Base-by-base conservation (phyloP, 2,113 vertebrate species). In the Elephas maximus region DNA sequence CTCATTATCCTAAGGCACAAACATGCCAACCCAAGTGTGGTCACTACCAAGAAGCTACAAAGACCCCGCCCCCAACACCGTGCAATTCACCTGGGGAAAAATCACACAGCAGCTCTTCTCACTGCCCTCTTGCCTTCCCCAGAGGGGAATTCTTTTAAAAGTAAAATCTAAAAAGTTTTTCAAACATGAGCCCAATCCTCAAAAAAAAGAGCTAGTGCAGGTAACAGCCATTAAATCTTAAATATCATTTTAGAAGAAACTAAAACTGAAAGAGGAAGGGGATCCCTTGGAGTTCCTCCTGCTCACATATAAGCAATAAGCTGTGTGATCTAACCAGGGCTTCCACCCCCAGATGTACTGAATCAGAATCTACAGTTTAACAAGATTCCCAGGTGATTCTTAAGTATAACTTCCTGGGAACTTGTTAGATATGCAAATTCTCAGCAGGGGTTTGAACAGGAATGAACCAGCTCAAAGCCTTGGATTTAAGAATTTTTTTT, bases 1-100 rank as follows among this genome's bases (percentile, higher is more conserved):
- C 53, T 60, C 7, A 4, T 0, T 57, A 12, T 12, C 10, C 3
- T 20, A 1, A 0, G 0, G 18, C 2, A 24, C 3, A 1, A 1
- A 18, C 44, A 1, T 18, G n/a, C 12, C 73, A 53, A 1, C 44
- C 15, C 60, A 30, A 28, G 15, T 2, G 6, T 2, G 30, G 71
- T 10, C 57, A 45, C 0, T 5, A 28, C 28, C 0, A 0, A 10
- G 12, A 0, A 0, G 37, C 62, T 23, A 48, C 9, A 28, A 53
- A 24, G 0, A 12, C 21, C 8, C 9, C 5, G 48, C 8, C 41
- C 2, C 23, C 30, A 5, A 5, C 45, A 26, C 23, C 15, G 11
- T 57, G 71, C 48, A 26, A 62, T 0, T n/a, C 48, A 41, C 45
- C 74, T 45, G 88, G 44, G 24, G 41, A 6, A 62, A 62, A 10